Conservation (phyloP, 2,797 vertebrate species). For the Myioborus miniatus region DNA sequence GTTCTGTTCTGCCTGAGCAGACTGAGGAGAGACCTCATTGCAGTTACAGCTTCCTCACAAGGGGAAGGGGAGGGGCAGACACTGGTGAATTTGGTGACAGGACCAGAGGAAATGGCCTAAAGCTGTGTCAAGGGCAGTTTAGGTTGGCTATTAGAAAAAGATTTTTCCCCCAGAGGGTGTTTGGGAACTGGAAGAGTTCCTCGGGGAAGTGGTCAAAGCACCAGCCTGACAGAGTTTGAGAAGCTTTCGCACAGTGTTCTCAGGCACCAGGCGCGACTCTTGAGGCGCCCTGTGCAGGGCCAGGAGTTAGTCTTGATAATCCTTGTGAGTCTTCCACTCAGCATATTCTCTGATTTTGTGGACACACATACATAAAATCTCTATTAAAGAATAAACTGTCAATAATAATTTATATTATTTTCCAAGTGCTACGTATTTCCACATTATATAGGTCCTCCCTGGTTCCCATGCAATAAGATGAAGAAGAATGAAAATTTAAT, state of each 20-base stretch:
- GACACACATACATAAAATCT: background rate
- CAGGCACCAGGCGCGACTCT: background rate
- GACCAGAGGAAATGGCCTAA: rapidly evolving
- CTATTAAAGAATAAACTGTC: background rate
- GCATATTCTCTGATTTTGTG: background rate
- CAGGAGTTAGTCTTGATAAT: rapidly evolving
- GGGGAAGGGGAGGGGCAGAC: background rate
- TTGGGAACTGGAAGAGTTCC: background rate
- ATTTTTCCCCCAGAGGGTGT: rapidly evolving
- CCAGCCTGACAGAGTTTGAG: background rate
- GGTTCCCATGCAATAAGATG: background rate
- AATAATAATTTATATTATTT: background rate
- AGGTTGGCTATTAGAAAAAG: background rate
- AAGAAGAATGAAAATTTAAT: background rate
- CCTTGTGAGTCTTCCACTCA: background rate
- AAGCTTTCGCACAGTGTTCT: rapidly evolving
- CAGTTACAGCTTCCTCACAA: rapidly evolving
- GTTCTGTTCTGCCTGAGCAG: background rate
- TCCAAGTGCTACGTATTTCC: background rate
- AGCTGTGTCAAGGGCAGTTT: background rate
- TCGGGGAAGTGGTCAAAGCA: background rate
- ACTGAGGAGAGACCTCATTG: background rate
- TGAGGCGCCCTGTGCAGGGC: background rate
- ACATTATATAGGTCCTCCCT: background rate
- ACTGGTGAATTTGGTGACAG: too few relatives aligned